Base-by-base conservation (phyloP, 2,113 vertebrate species). In the Rana temporaria region DNA sequence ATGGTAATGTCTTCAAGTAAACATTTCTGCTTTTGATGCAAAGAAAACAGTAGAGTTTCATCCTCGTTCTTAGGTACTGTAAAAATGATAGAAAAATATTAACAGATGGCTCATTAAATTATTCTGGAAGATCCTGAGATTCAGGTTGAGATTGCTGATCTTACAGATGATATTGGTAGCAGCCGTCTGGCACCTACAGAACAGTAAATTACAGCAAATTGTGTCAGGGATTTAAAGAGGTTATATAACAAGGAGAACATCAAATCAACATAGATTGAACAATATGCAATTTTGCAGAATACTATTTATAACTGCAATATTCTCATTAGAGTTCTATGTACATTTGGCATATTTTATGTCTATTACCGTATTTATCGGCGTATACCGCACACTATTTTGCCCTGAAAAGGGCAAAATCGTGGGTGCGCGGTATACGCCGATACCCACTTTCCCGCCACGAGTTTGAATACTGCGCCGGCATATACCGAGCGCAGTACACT, bases 61-160 rank as follows among this genome's bases (percentile, higher is more conserved):
- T 66, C 38, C 30, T 59, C 59, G 74, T 64, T 59, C 18, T 34
- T 26, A 52, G 32, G 55, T 64, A 56, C 20, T 65, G 48, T 74
- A 74, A 42, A 74, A 82, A 73, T 16, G 24, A 34, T 56, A n/a
- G 55, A 83, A 76, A 83, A 67, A 76, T 75, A 76, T 76, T 68
- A 76, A 52, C 72, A 83, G 81, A 83, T 83, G 81, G 81, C 72
- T 68, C 63, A 83, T 83, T 83, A 83, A 83, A 83, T 83, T 59
- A 68, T 60, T 52, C 71, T 67, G 32, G 71, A 76, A 67, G 72
- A 68, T 66, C n/a, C 81, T 60, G 57, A 60, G 63, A 83, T 67
- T 30, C 72, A 83, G 81, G 81, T 68, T 76, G 72, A 76, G 72
- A 22, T 42, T 60, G 64, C 71, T 76, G 63, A 83, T 76, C 15